phyloP scores from a whole-genome alignment of 2,797 vertebrate genomes.

The Hafferia zeledoni region DNA sequence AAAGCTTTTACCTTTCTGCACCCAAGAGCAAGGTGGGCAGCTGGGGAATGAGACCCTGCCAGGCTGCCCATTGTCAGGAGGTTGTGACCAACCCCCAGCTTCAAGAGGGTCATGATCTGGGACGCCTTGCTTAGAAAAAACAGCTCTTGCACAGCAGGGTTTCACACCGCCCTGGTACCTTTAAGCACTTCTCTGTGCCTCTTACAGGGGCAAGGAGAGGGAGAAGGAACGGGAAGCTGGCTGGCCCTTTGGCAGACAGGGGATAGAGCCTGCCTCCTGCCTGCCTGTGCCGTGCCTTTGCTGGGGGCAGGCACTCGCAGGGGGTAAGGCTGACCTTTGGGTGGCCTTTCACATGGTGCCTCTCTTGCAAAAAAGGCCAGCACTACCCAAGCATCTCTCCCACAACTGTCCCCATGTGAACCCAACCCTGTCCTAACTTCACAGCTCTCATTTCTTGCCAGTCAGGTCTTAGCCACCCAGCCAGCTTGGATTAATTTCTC shows the following conservation, averaged over 20 bases:
- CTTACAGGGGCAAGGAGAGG: neutral
- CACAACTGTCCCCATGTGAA: neutral
- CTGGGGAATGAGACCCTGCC: neutral
- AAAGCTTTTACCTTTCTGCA: neutral
- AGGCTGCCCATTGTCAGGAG: fast-evolving
- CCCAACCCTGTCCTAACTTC: neutral
- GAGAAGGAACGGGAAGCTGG: neutral
- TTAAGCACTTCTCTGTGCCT: neutral
- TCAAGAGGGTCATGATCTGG: fast-evolving
- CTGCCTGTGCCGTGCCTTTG: neutral
- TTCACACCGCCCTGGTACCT: fast-evolving
- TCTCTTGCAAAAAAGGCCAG: neutral
- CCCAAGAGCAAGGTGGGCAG: neutral
- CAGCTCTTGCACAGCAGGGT: neutral
- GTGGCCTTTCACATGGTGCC: neutral
- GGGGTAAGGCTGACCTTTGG: neutral
- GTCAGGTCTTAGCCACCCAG: neutral
- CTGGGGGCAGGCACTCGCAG: neutral
- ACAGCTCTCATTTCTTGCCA: neutral
- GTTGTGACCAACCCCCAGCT: neutral
- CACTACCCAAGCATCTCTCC: neutral
- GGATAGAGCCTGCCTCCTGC: neutral
- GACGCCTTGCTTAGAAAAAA: neutral
- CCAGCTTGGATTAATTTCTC: neutral
- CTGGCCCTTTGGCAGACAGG: neutral